Conservation (phyloP, 2,888 invertebrate species). For the Cephus rjabovi region DNA sequence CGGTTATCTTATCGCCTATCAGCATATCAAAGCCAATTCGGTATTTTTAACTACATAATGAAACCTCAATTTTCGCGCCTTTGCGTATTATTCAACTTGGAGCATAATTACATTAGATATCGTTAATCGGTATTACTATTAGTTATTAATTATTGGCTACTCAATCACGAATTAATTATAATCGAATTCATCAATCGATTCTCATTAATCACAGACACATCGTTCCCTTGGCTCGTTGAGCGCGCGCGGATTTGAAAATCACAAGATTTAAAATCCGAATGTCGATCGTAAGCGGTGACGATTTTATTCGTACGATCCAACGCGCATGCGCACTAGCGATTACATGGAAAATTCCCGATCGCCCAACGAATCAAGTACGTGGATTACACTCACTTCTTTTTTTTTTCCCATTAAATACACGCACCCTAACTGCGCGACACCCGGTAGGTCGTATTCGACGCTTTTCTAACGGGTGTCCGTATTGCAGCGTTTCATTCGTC, state of each 20-base stretch:
- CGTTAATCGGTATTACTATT: conserved; percentile 8
- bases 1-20: conserved; percentile 8
- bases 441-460: background rate
- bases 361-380: background rate
- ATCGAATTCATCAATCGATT: conserved; percentile 22
- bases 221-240: conserved; percentile 11
- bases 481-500: background rate
- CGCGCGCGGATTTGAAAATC: background rate
- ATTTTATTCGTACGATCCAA: background rate
- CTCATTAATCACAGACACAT: conserved; percentile 23
- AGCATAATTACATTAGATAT: conserved; percentile 16
- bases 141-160: conserved; percentile 18
- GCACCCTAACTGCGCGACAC: background rate
- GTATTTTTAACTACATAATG: conserved; percentile 6
- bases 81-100: conserved; percentile 6
- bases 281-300: no score
- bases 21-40: conserved; percentile 24
- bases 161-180: conserved; percentile 19
- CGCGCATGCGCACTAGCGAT: background rate
- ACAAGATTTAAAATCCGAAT: no score
- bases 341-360: background rate
- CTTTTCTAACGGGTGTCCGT: background rate
- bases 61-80: conserved; percentile 4
- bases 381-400: background rate
- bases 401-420: background rate